Evolutionary conservation across 1,140 invertebrate genomes (phyloP), one percentile per base, ranked within the genome.

Genomic region (Zaprionus camerounensis): DNA sequence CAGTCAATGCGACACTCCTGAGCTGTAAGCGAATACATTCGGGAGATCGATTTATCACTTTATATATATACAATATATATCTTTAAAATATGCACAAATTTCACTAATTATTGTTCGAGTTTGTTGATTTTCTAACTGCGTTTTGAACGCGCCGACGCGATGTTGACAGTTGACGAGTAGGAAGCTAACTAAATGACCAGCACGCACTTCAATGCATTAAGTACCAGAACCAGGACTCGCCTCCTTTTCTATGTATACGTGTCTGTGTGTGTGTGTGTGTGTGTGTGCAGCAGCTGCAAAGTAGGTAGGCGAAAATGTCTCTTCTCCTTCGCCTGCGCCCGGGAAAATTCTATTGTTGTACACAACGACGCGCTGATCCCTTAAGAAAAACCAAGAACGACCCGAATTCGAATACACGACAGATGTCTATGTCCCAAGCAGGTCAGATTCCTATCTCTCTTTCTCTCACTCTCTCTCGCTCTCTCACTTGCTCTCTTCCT

Each of bases 71-170:
- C 15, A 13, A 4, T 51, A 24, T 24, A 13, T 15, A 6, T 22
- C 11, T 20, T 31, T 46, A 55, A 61, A 65, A 24, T 51, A 31
- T 34, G 13, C 3, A 70, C 13, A 13, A n/a, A 49, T 53, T 49
- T 41, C 11, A 51, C 22, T 12, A 63, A 46, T 26, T 31, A 41
- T 41, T 15, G 15, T 11, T 12, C 15, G 36, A 17, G 34, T 79
- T 15, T 20, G 22, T 12, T 12, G 44, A 17, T 41, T 79, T 82
- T 36, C 28, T 61, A 58, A 53, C 36, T 75, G 83, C 83, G 87
- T 91, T 91, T 86, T 76, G 46, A 91, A 91, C 87, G 86, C 86
- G 78, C 71, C 63, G 31, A 34, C 31, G 68, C 55, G 82, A 79
- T 59, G 83, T 81, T 71, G 81, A 80, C 88, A 72, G 81, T 69